A percentile compares a stretch with the other conserved stretches of the same genome.
Conservation (phyloP, 35 echinoderm and acorn worm genomes). For the Lytechinus pictus region DNA sequence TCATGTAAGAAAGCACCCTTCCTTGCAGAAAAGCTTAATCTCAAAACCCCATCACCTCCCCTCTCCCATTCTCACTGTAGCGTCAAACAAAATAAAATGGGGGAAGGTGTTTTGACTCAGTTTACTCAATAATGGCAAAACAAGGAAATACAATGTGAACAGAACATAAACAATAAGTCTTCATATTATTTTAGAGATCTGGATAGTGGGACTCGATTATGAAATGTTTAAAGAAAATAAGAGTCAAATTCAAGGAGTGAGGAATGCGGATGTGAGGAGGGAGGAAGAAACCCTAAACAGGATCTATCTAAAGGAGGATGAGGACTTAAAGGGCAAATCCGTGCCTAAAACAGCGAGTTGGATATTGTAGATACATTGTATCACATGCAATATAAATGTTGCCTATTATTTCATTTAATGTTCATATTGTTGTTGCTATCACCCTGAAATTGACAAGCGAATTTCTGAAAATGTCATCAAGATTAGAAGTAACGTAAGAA, state of each 20-base stretch:
- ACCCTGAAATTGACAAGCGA: too few relatives aligned
- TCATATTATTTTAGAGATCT: not conserved
- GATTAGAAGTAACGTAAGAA: too few relatives aligned
- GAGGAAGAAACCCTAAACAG: not conserved
- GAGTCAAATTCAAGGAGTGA: not conserved
- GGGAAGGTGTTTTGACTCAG: not conserved
- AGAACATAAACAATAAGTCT: not conserved
- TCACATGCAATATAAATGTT: too few relatives aligned
- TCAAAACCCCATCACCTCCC: not conserved
- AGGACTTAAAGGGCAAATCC: too few relatives aligned
- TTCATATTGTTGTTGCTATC: too few relatives aligned
- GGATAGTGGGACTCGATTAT: not conserved
- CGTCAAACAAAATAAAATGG: not conserved
- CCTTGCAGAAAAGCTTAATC: too few relatives aligned
- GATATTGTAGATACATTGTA: too few relatives aligned
- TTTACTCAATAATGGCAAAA: not conserved
- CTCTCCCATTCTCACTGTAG: not conserved
- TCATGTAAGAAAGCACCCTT: too few relatives aligned
- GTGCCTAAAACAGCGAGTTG: too few relatives aligned
- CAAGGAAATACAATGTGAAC: not conserved
- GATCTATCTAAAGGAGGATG: not conserved
- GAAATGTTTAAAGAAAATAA: not conserved
- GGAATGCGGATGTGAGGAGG: not conserved
- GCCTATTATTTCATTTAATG: too few relatives aligned
- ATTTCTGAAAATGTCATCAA: too few relatives aligned